Evolutionary conservation across 2,113 vertebrate genomes (phyloP).

Genomic region (Gasterosteus nipponicus): DNA sequence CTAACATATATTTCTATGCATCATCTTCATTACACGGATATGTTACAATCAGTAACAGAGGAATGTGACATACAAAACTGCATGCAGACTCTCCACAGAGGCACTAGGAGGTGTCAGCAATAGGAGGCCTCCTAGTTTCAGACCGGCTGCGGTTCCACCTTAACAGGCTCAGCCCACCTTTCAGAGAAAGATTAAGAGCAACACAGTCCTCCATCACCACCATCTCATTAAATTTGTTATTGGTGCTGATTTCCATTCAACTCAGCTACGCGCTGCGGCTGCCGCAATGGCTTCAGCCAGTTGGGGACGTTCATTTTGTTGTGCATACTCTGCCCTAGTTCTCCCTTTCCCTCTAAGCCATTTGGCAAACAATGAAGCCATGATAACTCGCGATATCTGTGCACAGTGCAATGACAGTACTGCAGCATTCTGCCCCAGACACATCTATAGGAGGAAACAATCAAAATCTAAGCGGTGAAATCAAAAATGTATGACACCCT

Average conservation of each 20-base stretch:
- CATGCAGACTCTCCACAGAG: not conserved
- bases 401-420: not conserved
- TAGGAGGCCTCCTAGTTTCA: not conserved
- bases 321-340: not conserved
- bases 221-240: slow-evolving; percentile 17
- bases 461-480: not conserved
- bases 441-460: not conserved
- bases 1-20: not conserved
- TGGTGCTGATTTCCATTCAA: not conserved
- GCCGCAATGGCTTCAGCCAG: slow-evolving; percentile 3
- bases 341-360: not conserved
- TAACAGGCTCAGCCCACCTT: slow-evolving; percentile 3
- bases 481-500: not conserved
- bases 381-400: not conserved
- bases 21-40: not conserved
- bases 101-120: not conserved
- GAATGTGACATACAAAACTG: not conserved
- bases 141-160: slow-evolving; percentile 3
- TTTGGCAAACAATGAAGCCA: not conserved
- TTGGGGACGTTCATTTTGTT: not conserved
- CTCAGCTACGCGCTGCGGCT: not conserved
- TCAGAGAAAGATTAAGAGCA: not conserved
- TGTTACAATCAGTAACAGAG: not conserved
- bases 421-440: not conserved
- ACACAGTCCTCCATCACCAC: slow-evolving; percentile 21